These are phyloP conservation scores for Martes martes DNA, from an alignment of 2,113 vertebrate genomes.

Conservation along the genomic window DNA sequence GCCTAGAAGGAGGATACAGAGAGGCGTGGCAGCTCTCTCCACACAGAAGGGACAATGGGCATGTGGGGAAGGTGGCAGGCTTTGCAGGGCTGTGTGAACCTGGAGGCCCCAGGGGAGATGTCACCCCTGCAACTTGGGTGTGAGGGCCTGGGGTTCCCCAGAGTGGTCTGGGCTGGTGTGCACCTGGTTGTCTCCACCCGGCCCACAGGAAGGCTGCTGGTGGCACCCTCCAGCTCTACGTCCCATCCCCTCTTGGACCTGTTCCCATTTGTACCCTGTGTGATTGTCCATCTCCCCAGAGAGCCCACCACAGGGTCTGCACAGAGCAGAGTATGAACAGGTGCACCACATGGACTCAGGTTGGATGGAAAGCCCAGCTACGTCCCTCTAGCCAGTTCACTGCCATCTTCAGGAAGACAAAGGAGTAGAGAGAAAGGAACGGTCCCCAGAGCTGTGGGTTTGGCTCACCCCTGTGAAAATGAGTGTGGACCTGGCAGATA, in stretches of 20 bases:
- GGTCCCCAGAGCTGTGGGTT: neutral
- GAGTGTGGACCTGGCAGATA: neutral
- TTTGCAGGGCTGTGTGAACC: neutral
- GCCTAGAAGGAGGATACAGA: neutral
- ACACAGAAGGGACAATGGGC: neutral
- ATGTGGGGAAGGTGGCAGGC: rapidly evolving
- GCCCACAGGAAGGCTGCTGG: neutral
- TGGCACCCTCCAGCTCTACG: neutral
- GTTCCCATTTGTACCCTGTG: neutral
- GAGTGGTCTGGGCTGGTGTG: neutral
- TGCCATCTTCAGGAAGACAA: neutral
- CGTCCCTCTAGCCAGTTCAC: neutral
- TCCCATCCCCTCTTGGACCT: neutral
- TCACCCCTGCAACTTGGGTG: neutral
- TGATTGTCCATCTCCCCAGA: neutral
- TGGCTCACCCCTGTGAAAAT: neutral
- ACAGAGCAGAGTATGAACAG: neutral
- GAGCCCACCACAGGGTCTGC: neutral
- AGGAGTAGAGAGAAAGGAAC: neutral
- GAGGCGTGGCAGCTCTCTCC: neutral
- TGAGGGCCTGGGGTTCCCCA: neutral
- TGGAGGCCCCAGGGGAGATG: rapidly evolving
- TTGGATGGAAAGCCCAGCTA: neutral
- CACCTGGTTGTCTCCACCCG: neutral
- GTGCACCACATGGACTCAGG: no score